These are phyloP conservation scores for Scaptomyza pallida DNA, from an alignment of 1,140 invertebrate species.

Conservation along the genomic window DNA sequence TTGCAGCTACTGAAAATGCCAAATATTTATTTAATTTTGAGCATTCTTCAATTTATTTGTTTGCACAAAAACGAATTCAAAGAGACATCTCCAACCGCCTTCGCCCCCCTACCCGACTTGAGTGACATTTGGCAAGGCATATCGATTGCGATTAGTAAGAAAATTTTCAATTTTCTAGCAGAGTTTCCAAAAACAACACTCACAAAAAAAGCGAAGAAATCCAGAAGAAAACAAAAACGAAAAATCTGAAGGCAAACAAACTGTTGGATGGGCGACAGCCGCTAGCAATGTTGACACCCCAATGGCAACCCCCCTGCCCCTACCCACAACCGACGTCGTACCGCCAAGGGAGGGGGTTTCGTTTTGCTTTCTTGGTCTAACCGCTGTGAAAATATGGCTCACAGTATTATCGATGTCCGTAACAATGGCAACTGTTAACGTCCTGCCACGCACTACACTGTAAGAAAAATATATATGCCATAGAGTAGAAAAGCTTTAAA, in stretches of 20 bases:
- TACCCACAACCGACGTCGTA: slow-evolving; percentile 2
- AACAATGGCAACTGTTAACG: slow-evolving; percentile 66
- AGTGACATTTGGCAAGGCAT: slow-evolving; percentile 80
- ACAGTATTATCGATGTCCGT: slow-evolving; percentile 68
- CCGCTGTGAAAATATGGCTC: slow-evolving; percentile 73
- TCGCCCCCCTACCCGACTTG: slow-evolving; percentile 14
- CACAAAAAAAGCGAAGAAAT: slow-evolving; percentile 18
- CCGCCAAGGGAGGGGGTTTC: slow-evolving; percentile 1
- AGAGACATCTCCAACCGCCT: slow-evolving; percentile 32
- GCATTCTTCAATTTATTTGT: slow-evolving; percentile 83
- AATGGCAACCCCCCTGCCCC: slow-evolving; percentile 52
- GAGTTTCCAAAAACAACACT: slow-evolving; percentile 35
- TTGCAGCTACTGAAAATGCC: slow-evolving; percentile 73
- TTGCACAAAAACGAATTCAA: slow-evolving; percentile 60
- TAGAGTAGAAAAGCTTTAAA: no score
- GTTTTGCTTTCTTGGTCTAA: slow-evolving; percentile 64
- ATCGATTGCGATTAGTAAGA: slow-evolving; percentile 81
- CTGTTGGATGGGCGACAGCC: slow-evolving; percentile 39
- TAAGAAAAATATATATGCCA: neutral
- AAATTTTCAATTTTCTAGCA: slow-evolving; percentile 76
- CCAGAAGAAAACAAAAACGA: slow-evolving; percentile 35
- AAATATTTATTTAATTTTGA: slow-evolving; percentile 82
- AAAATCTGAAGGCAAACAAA: slow-evolving; percentile 44
- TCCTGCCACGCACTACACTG: slow-evolving; percentile 17
- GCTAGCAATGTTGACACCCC: slow-evolving; percentile 74